phyloP scores from a whole-genome alignment of 2,113 vertebrate species.

The Trinectes maculatus region DNA sequence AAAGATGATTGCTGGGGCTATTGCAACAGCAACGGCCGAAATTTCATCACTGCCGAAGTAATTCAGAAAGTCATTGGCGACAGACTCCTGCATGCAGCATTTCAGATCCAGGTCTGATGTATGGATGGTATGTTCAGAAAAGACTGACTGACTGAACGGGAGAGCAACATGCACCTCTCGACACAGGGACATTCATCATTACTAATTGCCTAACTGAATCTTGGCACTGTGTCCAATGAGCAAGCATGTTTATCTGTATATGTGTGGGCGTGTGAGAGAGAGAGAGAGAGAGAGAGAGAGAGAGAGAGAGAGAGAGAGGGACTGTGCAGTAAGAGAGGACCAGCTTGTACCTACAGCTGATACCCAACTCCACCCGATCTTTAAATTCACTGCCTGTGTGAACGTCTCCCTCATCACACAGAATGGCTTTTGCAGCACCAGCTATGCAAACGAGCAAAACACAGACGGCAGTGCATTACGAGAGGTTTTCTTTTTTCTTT shows the following conservation, averaged over 20 bases:
- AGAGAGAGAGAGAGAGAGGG: conserved; percentile 32
- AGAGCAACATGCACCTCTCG: conserved; percentile 21
- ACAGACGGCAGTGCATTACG: background rate
- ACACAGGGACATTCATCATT: conserved; percentile 54
- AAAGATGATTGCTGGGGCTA: conserved; percentile 28
- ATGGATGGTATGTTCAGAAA: conserved; percentile 7
- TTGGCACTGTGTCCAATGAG: conserved; percentile 56
- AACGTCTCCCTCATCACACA: conserved; percentile 10
- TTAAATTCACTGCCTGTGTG: conserved; percentile 14
- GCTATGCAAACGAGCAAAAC: conserved; percentile 3
- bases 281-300: conserved; percentile 20
- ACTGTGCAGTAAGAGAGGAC: conserved; percentile 19
- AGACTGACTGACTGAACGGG: background rate
- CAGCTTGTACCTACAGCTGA: conserved; percentile 40
- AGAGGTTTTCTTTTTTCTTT: too few species aligned
- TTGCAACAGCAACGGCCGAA: conserved; percentile 39
- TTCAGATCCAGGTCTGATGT: conserved; percentile 12
- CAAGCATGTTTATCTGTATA: conserved; percentile 43
- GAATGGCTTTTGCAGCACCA: conserved; percentile 1
- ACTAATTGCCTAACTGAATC: conserved; percentile 65
- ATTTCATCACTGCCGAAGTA: conserved; percentile 42
- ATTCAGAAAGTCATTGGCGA: conserved; percentile 6
- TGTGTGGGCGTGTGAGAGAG: conserved; percentile 41
- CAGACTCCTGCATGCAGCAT: conserved; percentile 19
- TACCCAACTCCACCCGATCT: conserved; percentile 35